phyloP scores from a whole-genome alignment of 2,113 vertebrate genomes.

The Planiliza haematocheilus region DNA sequence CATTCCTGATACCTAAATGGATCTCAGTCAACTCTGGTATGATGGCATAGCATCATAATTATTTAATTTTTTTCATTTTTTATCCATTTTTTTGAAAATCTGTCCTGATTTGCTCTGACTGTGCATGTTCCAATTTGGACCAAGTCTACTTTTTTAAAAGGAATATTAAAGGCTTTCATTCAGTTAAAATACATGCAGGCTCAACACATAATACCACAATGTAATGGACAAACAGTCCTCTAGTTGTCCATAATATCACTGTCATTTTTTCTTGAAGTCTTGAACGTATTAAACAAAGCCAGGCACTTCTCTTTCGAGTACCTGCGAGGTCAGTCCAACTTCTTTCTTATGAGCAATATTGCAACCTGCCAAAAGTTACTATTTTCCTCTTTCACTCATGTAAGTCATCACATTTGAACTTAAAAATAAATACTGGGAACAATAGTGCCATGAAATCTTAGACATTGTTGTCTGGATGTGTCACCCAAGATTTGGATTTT shows the following conservation, averaged over 20 bases:
- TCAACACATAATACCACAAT: neutral
- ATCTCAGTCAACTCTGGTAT: no score
- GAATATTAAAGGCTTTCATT: no score
- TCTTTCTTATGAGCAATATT: neutral
- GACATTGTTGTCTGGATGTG: slow-evolving; percentile 42
- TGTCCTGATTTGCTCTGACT: no score
- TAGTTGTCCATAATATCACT: neutral
- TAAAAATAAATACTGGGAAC: slow-evolving; percentile 16
- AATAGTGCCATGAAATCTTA: slow-evolving; percentile 34
- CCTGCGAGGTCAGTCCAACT: neutral
- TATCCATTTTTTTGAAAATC: no score
- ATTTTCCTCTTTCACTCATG: neutral
- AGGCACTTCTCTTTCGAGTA: no score
- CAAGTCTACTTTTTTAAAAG: no score
- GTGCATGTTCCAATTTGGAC: no score
- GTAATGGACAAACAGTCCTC: neutral
- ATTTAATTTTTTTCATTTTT: no score
- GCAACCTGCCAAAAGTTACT: neutral
- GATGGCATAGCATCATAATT: no score
- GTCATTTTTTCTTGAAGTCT: neutral
- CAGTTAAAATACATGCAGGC: no score
- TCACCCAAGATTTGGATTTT: slow-evolving; percentile 54
- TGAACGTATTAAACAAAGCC: no score
- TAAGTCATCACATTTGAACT: slow-evolving; percentile 4
- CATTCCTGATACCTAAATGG: no score